phyloP scores from a whole-genome alignment of 2,113 vertebrate genomes.

The Chaetura pelagica region DNA sequence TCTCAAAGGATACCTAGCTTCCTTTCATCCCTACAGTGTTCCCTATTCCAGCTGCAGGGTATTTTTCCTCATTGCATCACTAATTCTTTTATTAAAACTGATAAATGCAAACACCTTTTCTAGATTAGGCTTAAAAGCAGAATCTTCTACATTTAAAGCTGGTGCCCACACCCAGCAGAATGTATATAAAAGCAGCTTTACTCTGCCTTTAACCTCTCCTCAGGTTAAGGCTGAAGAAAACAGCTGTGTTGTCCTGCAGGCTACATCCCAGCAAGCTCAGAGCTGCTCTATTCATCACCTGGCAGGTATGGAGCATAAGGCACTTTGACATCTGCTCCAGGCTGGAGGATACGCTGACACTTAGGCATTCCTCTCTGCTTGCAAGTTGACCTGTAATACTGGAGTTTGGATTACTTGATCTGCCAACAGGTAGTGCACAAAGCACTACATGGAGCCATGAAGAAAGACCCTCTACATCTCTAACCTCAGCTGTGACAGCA shows the following conservation, averaged over 20 bases:
- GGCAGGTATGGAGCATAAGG: background rate
- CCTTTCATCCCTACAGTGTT: background rate
- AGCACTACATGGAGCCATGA: background rate
- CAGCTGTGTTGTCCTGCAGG: background rate
- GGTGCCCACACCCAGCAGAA: background rate
- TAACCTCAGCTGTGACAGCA: background rate
- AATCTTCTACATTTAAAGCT: conserved; percentile 18
- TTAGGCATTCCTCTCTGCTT: background rate
- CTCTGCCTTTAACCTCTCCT: background rate
- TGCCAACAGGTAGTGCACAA: background rate
- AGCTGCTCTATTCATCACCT: background rate
- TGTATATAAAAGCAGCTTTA: background rate
- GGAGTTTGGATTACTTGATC: background rate
- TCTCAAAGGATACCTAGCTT: conserved; percentile 41
- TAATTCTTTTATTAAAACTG: background rate
- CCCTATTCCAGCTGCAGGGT: background rate
- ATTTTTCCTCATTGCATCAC: background rate
- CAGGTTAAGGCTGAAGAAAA: background rate
- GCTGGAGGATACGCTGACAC: background rate
- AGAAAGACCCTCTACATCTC: background rate
- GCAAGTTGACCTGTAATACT: background rate
- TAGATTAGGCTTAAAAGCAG: background rate
- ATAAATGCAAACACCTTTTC: background rate
- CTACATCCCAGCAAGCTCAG: background rate
- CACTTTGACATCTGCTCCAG: background rate